phyloP scores from a whole-genome alignment of 2,113 vertebrate species.

The Oriolus oriolus region DNA sequence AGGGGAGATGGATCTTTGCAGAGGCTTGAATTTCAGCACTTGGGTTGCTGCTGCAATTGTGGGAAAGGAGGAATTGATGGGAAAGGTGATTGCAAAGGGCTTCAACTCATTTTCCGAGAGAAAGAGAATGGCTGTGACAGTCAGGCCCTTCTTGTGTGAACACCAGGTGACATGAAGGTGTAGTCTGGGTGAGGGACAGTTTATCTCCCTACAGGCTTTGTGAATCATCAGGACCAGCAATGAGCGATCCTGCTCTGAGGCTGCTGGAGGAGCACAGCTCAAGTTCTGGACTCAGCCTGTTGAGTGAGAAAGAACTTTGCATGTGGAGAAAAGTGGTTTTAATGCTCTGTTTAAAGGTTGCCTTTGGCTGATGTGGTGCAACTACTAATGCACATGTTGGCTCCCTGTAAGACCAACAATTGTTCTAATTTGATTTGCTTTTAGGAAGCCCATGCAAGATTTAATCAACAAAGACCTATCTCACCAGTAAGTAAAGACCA shows the following conservation, averaged over 20 bases:
- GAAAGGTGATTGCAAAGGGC: background rate
- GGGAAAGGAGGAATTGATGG: background rate
- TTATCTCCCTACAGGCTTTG: background rate
- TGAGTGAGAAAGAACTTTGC: background rate
- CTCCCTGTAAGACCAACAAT: background rate
- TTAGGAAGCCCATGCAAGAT: background rate
- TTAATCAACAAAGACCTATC: background rate
- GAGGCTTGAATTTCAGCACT: background rate
- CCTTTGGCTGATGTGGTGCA: background rate
- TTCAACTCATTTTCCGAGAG: background rate
- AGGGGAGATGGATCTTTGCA: background rate
- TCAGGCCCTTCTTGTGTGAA: background rate
- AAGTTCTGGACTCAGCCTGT: background rate
- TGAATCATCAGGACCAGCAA: background rate
- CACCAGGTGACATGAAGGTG: background rate
- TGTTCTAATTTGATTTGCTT: background rate
- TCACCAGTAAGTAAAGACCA: background rate
- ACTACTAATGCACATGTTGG: fast-evolving
- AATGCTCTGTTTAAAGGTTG: background rate
- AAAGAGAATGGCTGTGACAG: background rate
- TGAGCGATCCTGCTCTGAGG: fast-evolving
- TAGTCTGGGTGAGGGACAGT: background rate
- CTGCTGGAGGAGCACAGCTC: background rate
- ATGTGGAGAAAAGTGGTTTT: background rate
- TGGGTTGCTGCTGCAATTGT: background rate